Evolutionary conservation across 2,113 vertebrate genomes (phyloP).

Genomic region (Aspiorhynchus laticeps): DNA sequence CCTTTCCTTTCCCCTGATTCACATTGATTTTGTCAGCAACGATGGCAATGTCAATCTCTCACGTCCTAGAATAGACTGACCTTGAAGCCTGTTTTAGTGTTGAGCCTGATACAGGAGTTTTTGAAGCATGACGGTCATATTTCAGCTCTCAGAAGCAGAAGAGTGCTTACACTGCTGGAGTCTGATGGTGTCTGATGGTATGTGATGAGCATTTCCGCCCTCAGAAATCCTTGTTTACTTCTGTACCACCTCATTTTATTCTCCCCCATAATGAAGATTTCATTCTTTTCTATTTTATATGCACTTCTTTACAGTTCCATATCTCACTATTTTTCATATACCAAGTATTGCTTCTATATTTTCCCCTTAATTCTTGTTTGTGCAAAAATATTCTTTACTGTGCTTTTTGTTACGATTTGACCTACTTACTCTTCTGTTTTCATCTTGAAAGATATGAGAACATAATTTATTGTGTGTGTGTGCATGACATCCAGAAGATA

Average conservation of each 20-base stretch:
- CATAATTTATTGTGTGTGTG: no score
- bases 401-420: neutral
- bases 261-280: neutral
- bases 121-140: slow-evolving; percentile 34
- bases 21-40: neutral
- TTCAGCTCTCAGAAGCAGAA: slow-evolving; percentile 24
- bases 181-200: neutral
- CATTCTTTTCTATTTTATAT: neutral
- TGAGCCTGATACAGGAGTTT: slow-evolving; percentile 13
- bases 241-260: neutral
- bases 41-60: neutral
- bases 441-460: neutral
- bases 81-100: slow-evolving; percentile 16
- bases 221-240: neutral
- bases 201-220: neutral
- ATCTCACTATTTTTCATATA: neutral
- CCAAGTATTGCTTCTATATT: neutral
- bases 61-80: neutral
- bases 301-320: neutral
- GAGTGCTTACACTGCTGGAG: slow-evolving; percentile 27
- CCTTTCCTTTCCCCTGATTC: neutral
- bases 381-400: neutral
- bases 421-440: neutral
- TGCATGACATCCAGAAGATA: neutral
- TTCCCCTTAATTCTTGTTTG: neutral